phyloP scores from a whole-genome alignment of 1,140 invertebrate species.

The Adoxophyes honmai region DNA sequence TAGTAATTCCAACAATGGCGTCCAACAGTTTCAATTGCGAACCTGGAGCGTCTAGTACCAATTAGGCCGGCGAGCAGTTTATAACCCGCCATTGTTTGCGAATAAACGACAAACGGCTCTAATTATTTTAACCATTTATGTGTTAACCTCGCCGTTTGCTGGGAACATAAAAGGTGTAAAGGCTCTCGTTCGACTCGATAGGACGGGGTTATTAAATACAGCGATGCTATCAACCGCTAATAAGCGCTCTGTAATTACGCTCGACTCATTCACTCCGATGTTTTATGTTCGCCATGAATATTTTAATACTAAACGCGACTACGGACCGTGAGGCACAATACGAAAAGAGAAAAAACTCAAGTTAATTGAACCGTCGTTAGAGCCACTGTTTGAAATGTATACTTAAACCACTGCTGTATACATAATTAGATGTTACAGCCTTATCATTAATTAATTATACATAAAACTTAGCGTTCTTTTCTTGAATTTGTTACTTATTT shows the following conservation, averaged over 20 bases:
- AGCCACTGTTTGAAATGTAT: constrained; percentile 13
- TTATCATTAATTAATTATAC: background rate
- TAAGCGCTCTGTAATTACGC: constrained; percentile 47
- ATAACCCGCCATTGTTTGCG: background rate
- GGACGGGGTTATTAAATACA: constrained; percentile 40
- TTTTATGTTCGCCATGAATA: constrained; percentile 49
- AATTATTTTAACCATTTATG: constrained; percentile 5
- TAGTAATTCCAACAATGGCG: no score
- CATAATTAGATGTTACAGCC: background rate
- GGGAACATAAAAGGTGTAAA: constrained; percentile 35
- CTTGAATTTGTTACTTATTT: background rate
- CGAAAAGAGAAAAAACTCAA: constrained; percentile 27
- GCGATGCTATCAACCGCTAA: constrained; percentile 44
- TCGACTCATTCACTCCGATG: constrained; percentile 34
- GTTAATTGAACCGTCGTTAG: constrained; percentile 20
- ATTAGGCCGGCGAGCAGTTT: no score
- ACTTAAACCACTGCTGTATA: background rate
- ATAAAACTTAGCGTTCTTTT: background rate
- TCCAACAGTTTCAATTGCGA: no score
- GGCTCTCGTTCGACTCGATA: constrained; percentile 18
- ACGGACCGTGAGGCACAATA: constrained; percentile 17
- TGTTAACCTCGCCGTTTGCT: constrained; percentile 18
- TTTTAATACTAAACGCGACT: constrained; percentile 40
- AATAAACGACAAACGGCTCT: background rate
- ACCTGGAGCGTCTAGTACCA: no score